Conservation (phyloP, 1,140 invertebrate species). For the Thaumatotibia leucotreta region DNA sequence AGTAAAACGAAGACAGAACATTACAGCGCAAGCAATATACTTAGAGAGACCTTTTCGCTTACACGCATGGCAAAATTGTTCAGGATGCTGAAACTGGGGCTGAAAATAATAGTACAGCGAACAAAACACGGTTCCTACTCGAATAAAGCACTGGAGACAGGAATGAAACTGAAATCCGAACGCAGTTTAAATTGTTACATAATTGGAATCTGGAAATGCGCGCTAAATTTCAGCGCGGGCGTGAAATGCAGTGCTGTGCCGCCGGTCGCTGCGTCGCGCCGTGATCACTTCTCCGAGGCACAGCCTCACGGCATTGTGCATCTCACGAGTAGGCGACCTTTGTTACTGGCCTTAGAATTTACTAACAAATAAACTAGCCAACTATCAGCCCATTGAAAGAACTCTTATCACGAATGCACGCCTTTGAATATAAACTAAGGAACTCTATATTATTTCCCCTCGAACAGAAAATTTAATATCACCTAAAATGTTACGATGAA, state of each 20-base stretch:
- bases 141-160: constrained; percentile 8
- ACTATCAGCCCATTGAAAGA: background rate
- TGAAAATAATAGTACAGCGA: background rate
- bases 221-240: constrained; percentile 15
- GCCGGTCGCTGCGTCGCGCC: background rate
- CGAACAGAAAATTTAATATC: background rate
- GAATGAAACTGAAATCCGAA: constrained; percentile 16
- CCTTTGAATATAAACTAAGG: background rate
- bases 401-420: background rate
- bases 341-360: background rate
- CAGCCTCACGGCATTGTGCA: background rate
- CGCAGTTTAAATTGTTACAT: constrained; percentile 26
- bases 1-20: too few species aligned
- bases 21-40: too few species aligned
- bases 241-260: constrained; percentile 18
- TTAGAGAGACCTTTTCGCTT: background rate
- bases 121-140: background rate
- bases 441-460: background rate
- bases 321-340: background rate
- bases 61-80: background rate
- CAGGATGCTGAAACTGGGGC: background rate
- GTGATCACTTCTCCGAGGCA: background rate
- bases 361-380: background rate
- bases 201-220: constrained; percentile 23
- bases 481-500: background rate